Evolutionary conservation across 2,797 vertebrate species (phyloP), one percentile per base, ranked within the genome.

Genomic region (Arrhamphus sclerolepis): DNA sequence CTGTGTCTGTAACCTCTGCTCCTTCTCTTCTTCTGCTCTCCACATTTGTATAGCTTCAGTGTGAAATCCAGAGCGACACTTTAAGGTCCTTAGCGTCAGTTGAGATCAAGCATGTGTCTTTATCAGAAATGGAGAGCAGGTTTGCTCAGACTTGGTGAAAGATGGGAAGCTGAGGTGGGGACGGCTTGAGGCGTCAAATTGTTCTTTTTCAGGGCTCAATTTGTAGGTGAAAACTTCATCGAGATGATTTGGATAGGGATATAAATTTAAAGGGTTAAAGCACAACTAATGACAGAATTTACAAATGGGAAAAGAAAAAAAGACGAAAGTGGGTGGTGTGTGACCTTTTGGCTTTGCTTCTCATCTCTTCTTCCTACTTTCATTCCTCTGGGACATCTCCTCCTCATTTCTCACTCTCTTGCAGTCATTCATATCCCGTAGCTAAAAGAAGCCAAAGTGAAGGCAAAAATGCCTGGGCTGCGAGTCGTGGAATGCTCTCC

Each of bases 51-150:
- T 3, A 41, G 42, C 59, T 4, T 20, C 13, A 2, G 75, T 87
- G 89, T 90, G 81, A 89, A 91, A 90, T 91, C 85, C 76, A 59
- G 71, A 84, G 84, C 85, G 87, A 90, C 90, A 82, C 68, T 80
- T 83, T 81, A 82, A 83, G 87, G 84, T 82, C 78, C 72, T 89
- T 89, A 89, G 85, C 31, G 87, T 89, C 90, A 87, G 71, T 77
- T 66, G 67, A 26, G 65, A 89, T 91, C 84, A 90, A 56, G 76
- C 46, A 56, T 70, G 73, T 38, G 17, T 88, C 89, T 91, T 87
- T 87, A 90, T 91, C 82, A 62, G 57, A 61, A 69, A 42, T 26
- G 0, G 42, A 31, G 58, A 28, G 39, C 43, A 62, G 65, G 41
- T 47, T 54, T 20, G 60, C 70, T 65, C 66, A 70, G 69, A 81